A percentile compares a stretch with the other conserved stretches of the same genome.
Conservation (phyloP, 1,140 invertebrate species). For the Drosophila ananassae region DNA sequence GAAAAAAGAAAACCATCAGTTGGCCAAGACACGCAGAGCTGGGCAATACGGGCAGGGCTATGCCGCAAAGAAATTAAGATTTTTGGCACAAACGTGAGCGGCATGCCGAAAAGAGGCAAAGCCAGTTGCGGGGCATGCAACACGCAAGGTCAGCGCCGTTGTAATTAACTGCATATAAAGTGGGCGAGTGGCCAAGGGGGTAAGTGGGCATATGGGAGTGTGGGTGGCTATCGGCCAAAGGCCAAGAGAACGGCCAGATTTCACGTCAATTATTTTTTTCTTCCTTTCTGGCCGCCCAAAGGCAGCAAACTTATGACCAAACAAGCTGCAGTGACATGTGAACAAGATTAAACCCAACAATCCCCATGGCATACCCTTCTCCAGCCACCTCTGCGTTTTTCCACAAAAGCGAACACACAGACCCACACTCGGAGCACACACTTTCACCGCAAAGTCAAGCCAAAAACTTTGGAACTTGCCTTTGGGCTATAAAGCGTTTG, state of each 20-base stretch:
- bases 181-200: neutral
- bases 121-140: slow-evolving; percentile 55
- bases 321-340: slow-evolving; percentile 63
- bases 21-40: slow-evolving; percentile 66
- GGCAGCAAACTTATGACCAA: slow-evolving; percentile 59
- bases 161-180: slow-evolving; percentile 74
- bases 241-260: slow-evolving; percentile 41
- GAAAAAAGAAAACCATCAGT: slow-evolving; percentile 8
- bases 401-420: neutral
- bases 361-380: neutral
- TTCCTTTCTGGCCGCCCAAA: slow-evolving; percentile 16
- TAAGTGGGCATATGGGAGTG: neutral
- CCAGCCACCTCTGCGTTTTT: neutral
- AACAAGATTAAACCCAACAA: slow-evolving; percentile 45
- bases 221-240: slow-evolving; percentile 19
- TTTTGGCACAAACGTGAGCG: slow-evolving; percentile 75
- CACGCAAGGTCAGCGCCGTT: slow-evolving; percentile 71
- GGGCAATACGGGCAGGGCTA: slow-evolving; percentile 12
- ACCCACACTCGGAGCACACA: neutral
- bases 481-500: slow-evolving; percentile 55
- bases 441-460: slow-evolving; percentile 20
- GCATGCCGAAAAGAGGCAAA: slow-evolving; percentile 58
- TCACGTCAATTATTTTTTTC: slow-evolving; percentile 71
- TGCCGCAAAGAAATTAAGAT: slow-evolving; percentile 73
- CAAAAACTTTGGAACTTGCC: slow-evolving; percentile 40